Conservation (phyloP, 2,113 vertebrate genomes). For the Channa argus region DNA sequence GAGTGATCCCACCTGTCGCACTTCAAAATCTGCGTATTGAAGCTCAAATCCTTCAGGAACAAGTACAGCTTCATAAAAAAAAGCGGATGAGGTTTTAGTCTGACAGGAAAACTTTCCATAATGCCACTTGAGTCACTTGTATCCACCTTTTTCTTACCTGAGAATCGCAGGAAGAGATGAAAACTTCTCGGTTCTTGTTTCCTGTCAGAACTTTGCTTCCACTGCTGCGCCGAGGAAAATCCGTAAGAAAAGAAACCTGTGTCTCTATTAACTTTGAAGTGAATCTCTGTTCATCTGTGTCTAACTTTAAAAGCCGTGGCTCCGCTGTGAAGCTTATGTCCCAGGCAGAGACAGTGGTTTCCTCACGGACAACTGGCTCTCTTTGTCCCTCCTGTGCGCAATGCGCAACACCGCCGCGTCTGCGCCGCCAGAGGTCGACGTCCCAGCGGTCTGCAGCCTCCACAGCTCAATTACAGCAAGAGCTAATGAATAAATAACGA, state of each 20-base stretch:
- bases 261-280: background rate
- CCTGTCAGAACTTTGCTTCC: slow-evolving; percentile 15
- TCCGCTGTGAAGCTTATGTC: background rate
- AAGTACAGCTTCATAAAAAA: background rate
- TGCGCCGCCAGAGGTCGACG: slow-evolving; percentile 54
- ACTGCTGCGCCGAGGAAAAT: background rate
- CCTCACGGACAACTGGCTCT: background rate
- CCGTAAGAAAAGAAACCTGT: background rate
- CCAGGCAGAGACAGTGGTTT: slow-evolving; percentile 10
- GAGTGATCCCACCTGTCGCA: slow-evolving; percentile 44
- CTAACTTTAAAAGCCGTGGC: background rate
- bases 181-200: slow-evolving; percentile 12
- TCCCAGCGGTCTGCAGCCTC: background rate
- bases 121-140: background rate
- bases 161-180: background rate
- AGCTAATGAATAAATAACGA: no score
- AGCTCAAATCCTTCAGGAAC: background rate
- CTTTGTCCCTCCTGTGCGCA: slow-evolving; percentile 62
- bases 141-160: slow-evolving; percentile 62
- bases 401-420: slow-evolving; percentile 3
- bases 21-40: background rate
- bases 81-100: background rate
- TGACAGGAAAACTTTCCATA: accelerated
- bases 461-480: no score
- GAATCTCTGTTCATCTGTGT: background rate